These are phyloP conservation scores for Coreius guichenoti DNA, from an alignment of 2,797 vertebrate genomes.

Conservation along the genomic window DNA sequence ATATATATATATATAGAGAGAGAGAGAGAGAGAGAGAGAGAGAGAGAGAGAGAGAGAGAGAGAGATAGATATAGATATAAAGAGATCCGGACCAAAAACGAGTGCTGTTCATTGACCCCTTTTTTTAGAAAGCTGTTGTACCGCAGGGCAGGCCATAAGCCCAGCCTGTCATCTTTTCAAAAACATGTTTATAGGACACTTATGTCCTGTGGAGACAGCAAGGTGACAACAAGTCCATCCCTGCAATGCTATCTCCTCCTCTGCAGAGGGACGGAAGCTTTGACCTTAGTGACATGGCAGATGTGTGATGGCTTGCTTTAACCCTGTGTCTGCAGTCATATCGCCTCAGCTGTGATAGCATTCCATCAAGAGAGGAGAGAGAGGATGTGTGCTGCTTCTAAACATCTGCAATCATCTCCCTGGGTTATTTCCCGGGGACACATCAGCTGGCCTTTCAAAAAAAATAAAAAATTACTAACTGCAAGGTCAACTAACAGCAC, in stretches of 20 bases:
- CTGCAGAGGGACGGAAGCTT: neutral
- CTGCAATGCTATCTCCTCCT: neutral
- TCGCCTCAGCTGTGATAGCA: constrained; percentile 39
- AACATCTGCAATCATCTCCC: constrained; percentile 54
- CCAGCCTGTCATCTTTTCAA: constrained; percentile 36
- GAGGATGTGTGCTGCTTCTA: constrained; percentile 14
- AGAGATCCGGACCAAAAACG: neutral
- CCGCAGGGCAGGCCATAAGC: neutral
- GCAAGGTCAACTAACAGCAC: constrained; percentile 51
- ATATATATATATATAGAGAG: too few relatives aligned
- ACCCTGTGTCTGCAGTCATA: neutral
- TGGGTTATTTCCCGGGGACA: constrained; percentile 41
- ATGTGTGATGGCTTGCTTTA: constrained; percentile 26
- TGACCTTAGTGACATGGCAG: constrained; percentile 2
- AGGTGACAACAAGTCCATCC: neutral
- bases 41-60: too few relatives aligned
- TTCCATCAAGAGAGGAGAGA: constrained; percentile 2
- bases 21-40: too few relatives aligned
- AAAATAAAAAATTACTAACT: neutral
- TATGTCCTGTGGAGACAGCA: constrained; percentile 25
- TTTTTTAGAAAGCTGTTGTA: constrained; percentile 14
- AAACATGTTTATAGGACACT: constrained; percentile 29
- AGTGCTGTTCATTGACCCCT: neutral
- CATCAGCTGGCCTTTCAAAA: constrained; percentile 54
- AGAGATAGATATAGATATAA: too few relatives aligned